Percentiles rank a stretch among this genome's conserved stretches.
Evolutionary conservation across 2,888 invertebrate species (phyloP).

Genomic region (Gymnoscelis rufifasciata): DNA sequence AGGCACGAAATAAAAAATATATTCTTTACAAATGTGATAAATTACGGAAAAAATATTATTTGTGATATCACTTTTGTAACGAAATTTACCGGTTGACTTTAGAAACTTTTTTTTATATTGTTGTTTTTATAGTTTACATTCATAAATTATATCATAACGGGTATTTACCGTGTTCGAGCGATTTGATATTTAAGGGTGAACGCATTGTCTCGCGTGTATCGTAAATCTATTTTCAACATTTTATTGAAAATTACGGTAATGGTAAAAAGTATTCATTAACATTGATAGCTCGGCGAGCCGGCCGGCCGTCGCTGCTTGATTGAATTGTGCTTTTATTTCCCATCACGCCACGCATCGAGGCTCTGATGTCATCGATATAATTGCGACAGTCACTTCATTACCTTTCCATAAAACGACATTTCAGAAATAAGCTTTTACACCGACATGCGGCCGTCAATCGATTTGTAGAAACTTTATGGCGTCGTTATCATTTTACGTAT

Average conservation of each 20-base stretch:
- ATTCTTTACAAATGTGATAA: too few relatives aligned
- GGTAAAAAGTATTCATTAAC: slow-evolving; percentile 11
- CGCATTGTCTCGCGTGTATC: neutral
- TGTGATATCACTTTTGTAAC: too few relatives aligned
- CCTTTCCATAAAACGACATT: slow-evolving; percentile 57
- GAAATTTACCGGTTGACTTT: too few relatives aligned
- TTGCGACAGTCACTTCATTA: slow-evolving; percentile 65
- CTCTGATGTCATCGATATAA: slow-evolving; percentile 74
- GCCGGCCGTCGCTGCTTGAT: slow-evolving; percentile 40
- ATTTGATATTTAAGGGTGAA: neutral
- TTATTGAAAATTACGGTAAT: neutral
- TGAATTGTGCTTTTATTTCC: slow-evolving; percentile 69
- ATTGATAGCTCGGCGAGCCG: slow-evolving; percentile 9
- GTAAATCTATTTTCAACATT: neutral
- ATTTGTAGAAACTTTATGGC: slow-evolving; percentile 51
- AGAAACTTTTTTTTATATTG: too few relatives aligned
- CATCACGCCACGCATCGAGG: slow-evolving; percentile 53
- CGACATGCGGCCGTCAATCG: slow-evolving; percentile 39
- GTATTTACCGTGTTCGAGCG: too few relatives aligned
- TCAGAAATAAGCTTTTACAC: slow-evolving; percentile 43
- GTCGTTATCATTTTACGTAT: slow-evolving; percentile 51
- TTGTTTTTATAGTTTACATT: too few relatives aligned
- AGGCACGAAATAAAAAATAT: too few relatives aligned
- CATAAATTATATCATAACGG: too few relatives aligned
- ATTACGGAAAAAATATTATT: too few relatives aligned